phyloP scores from a whole-genome alignment of 2,113 vertebrate genomes.

The Rissa tridactyla region DNA sequence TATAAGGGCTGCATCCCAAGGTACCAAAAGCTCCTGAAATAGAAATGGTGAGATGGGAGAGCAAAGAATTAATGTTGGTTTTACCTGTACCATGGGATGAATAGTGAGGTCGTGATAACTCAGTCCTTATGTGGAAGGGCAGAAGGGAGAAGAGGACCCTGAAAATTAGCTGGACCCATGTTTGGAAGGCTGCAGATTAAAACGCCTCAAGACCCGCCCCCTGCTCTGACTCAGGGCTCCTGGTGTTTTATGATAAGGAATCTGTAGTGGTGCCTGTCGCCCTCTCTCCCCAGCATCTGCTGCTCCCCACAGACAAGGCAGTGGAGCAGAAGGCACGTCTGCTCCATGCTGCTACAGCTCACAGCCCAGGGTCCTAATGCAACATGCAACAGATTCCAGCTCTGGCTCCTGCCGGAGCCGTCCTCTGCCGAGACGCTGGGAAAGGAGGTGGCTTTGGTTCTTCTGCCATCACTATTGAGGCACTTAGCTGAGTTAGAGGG shows the following conservation, averaged over 20 bases:
- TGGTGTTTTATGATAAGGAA: not conserved
- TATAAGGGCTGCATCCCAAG: not conserved
- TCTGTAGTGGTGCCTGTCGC: not conserved
- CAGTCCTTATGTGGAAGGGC: not conserved
- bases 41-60: not conserved
- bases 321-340: conserved; percentile 24
- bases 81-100: not conserved
- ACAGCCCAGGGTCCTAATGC: conserved; percentile 9
- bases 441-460: not conserved
- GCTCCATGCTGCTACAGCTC: conserved; percentile 30
- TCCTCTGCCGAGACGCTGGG: not conserved
- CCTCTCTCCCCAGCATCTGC: not conserved
- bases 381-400: conserved; percentile 34
- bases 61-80: conserved; percentile 10
- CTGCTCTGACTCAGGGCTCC: not conserved
- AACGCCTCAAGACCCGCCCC: not conserved
- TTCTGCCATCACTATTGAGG: fast-evolving
- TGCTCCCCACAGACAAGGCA: conserved; percentile 24
- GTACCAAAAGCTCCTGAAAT: not conserved
- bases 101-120: not conserved
- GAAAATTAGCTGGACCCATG: not conserved
- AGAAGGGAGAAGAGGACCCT: not conserved
- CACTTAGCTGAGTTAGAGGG: not conserved
- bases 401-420: conserved; percentile 1
- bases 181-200: not conserved